Base-by-base conservation (phyloP, 2,888 invertebrate genomes). In the Lydus trimaculatus region DNA sequence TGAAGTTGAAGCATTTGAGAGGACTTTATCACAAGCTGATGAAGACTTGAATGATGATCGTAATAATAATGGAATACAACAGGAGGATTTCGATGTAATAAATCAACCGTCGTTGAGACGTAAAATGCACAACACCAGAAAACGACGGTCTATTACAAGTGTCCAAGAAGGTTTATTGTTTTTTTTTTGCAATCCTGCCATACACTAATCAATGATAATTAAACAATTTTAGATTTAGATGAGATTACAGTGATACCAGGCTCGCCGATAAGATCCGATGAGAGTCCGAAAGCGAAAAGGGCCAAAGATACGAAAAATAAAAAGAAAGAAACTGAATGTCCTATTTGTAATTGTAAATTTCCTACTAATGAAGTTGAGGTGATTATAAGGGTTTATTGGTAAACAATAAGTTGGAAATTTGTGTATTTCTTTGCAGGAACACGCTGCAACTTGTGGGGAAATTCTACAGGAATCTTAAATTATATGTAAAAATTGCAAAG, bases 161-260 rank as follows among this genome's bases (percentile, higher is more conserved):
- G 52, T 31, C 23, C 58, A 58, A 58, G 52, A 63, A 63, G 66
- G 66, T 66, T 33, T n/a, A n/a, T n/a, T n/a, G n/a, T n/a, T n/a
- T n/a, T n/a, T 8, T 56, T 2, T 36, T 15, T 15, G 13, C 13
- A 13, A 36, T 13, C 13, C 4, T 13, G 4, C 8, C 2, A 13
- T 36, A 36, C 4, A 36, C 13, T 28, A 56, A 33, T 31, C 28
- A 28, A 3, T 25, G 31, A 52, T n/a, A 31, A 52, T 23, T 15
- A 7, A 1, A 33, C 28, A n/a, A 17, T 62, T 63, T n/a, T 43
- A 63, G 63, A 63, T 52, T 23, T 52, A 13, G 25, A 52, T 52
- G 3, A 25, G 13, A 52, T 52, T 13, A 15, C 23, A 13, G 52
- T 52, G 3, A 13, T 25, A 4, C 13, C 52, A 15, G 52, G 4